Evolutionary conservation across 2,888 invertebrate species (phyloP).

Genomic region (Byasa hedistus): DNA sequence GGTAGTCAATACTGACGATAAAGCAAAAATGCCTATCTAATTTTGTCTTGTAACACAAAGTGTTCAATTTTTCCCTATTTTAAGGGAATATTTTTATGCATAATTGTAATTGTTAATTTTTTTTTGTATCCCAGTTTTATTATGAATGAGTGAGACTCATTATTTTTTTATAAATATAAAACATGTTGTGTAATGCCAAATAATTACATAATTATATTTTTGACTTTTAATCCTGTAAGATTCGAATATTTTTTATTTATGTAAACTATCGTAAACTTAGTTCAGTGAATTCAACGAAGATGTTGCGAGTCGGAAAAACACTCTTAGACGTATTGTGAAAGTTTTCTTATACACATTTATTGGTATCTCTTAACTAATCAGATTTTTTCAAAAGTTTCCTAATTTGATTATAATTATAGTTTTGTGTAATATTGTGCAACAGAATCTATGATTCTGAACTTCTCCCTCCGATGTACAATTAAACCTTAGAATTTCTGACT

Average conservation of each 20-base stretch:
- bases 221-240: slow-evolving; percentile 63
- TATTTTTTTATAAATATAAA: slow-evolving; percentile 53
- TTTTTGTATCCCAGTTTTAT: slow-evolving; percentile 52
- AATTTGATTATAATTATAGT: not conserved
- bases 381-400: not conserved
- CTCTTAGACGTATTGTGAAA: not conserved
- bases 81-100: slow-evolving; percentile 55
- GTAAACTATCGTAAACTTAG: slow-evolving; percentile 48
- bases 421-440: not conserved
- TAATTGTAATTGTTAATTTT: slow-evolving; percentile 53
- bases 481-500: slow-evolving; percentile 39
- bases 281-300: slow-evolving; percentile 59
- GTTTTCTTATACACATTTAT: not conserved
- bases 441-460: not conserved
- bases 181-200: slow-evolving; percentile 76
- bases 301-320: slow-evolving; percentile 41
- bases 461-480: not conserved
- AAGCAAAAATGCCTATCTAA: slow-evolving; percentile 42
- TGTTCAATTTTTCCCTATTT: slow-evolving; percentile 55
- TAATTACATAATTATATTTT: slow-evolving; percentile 65
- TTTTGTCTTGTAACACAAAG: slow-evolving; percentile 66
- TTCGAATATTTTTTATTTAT: slow-evolving; percentile 64
- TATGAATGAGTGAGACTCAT: slow-evolving; percentile 70
- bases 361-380: not conserved
- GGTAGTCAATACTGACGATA: slow-evolving; percentile 58